Percentiles rank a stretch among this genome's conserved stretches.
These are phyloP conservation scores for Halocynthia aurantium DNA, from an alignment of 23 tunicate species.

Conservation along the genomic window DNA sequence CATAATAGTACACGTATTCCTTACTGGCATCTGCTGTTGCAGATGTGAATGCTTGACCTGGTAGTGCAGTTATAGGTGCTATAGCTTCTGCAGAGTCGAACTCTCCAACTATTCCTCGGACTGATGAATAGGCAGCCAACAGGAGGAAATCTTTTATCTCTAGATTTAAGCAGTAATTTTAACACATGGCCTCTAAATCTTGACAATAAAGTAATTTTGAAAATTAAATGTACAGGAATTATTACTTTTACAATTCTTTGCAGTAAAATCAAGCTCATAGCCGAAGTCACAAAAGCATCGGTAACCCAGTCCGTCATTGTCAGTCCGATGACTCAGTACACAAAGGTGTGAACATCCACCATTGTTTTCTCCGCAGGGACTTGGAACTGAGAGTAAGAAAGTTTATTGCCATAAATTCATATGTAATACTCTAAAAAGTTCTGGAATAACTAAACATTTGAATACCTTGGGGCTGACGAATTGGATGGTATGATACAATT, in stretches of 20 bases:
- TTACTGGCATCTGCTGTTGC: constrained; percentile 54
- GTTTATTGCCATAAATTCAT: neutral
- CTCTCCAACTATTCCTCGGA: constrained; percentile 40
- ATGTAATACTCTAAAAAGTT: too few species aligned
- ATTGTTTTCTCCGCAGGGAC: constrained; percentile 56
- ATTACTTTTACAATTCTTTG: constrained; percentile 16
- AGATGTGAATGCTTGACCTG: constrained; percentile 31
- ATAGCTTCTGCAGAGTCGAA: constrained; percentile 40
- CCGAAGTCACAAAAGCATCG: constrained; percentile 69
- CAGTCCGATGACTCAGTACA: constrained; percentile 64
- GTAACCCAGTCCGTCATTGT: constrained; percentile 58
- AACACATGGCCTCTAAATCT: too few species aligned
- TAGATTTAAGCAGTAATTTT: neutral
- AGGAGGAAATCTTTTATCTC: constrained; percentile 33
- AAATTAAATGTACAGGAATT: too few species aligned
- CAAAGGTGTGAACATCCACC: constrained; percentile 82
- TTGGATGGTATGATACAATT: constrained; percentile 50
- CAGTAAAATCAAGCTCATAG: constrained; percentile 15
- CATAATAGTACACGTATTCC: constrained; percentile 60
- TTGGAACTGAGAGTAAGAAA: constrained; percentile 20
- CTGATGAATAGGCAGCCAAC: constrained; percentile 26
- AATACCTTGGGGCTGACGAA: constrained; percentile 65
- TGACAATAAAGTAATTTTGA: too few species aligned
- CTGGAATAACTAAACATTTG: too few species aligned
- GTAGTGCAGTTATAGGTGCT: constrained; percentile 30